phyloP scores from a whole-genome alignment of 2,113 vertebrate genomes.

The Hippoglossus stenolepis region DNA sequence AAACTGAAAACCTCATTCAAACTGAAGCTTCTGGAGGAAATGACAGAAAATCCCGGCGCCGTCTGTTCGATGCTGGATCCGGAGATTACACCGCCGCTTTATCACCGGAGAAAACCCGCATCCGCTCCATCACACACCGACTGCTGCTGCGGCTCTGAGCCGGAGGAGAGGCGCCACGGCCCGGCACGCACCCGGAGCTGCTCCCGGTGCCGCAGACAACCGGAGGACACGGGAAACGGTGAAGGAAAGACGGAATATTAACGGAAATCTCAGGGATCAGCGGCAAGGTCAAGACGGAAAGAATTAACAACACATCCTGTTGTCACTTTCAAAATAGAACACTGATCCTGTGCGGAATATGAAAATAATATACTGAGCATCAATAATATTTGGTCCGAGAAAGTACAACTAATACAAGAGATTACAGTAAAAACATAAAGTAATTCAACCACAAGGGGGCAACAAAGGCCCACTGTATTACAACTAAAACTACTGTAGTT shows the following conservation, averaged over 20 bases:
- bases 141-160: not conserved
- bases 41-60: slow-evolving; percentile 10
- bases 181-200: slow-evolving; percentile 1
- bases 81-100: slow-evolving; percentile 51
- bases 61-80: slow-evolving; percentile 33
- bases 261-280: slow-evolving; percentile 38
- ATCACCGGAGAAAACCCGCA: not conserved
- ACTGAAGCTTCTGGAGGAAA: not conserved
- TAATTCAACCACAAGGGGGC: too few relatives aligned
- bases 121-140: not conserved
- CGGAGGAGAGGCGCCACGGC: not conserved
- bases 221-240: not conserved
- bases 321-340: slow-evolving; percentile 41
- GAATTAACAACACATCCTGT: slow-evolving; percentile 15
- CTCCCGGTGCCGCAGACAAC: not conserved
- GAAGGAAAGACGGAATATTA: slow-evolving; percentile 17
- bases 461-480: too few relatives aligned
- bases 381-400: too few relatives aligned
- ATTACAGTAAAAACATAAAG: too few relatives aligned
- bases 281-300: not conserved
- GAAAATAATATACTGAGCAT: not conserved
- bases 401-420: too few relatives aligned
- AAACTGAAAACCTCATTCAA: not conserved
- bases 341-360: not conserved
- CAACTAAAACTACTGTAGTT: too few relatives aligned